Evolutionary conservation across 2,113 vertebrate species (phyloP).

Genomic region (Nesogale talazaci): DNA sequence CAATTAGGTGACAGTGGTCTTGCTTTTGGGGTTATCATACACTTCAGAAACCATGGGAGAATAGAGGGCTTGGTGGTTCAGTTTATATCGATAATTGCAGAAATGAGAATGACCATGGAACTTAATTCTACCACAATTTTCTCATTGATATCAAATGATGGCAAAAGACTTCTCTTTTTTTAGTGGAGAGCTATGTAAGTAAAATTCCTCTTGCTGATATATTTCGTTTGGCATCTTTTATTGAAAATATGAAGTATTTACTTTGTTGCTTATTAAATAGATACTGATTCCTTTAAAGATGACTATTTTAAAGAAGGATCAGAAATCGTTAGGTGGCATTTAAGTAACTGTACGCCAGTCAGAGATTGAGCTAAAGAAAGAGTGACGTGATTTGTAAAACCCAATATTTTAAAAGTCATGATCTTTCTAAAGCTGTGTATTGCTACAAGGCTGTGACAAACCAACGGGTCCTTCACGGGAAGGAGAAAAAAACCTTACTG

Average conservation of each 20-base stretch:
- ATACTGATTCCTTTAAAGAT: not conserved
- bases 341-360: not conserved
- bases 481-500: too few species aligned
- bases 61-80: not conserved
- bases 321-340: not conserved
- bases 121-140: not conserved
- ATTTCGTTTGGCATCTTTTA: conserved; percentile 33
- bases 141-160: conserved; percentile 27
- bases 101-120: not conserved
- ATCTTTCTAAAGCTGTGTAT: too few species aligned
- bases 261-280: conserved; percentile 18
- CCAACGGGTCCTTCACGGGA: too few species aligned
- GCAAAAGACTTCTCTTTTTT: conserved; percentile 6
- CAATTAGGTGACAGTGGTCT: too few species aligned
- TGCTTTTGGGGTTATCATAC: too few species aligned
- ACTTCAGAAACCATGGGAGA: not conserved
- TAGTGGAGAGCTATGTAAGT: not conserved
- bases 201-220: not conserved
- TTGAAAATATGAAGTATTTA: conserved; percentile 30
- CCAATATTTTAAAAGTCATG: not conserved
- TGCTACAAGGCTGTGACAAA: too few species aligned
- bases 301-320: conserved; percentile 10
- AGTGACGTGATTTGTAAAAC: not conserved
- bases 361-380: not conserved
- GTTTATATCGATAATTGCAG: not conserved